Evolutionary conservation across 2,888 invertebrate genomes (phyloP), one percentile per base, ranked within the genome.

Genomic region (Chaetoderma sp.): DNA sequence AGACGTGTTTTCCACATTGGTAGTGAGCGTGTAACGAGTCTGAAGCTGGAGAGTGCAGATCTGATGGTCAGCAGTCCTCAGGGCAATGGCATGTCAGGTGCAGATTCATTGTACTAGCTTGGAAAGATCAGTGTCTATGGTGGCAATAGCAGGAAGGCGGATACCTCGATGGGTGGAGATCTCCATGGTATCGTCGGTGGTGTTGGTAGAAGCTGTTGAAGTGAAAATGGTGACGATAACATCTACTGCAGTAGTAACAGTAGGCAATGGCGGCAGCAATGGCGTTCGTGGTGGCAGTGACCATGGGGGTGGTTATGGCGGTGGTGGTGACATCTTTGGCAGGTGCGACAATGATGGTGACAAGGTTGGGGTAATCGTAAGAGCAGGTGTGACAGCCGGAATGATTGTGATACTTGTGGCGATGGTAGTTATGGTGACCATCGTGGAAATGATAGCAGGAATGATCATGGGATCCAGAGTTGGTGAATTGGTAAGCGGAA

Each of bases 381-480:
- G 39, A 39, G 10, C 13, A 39, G 10, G 39, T 13, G 10, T 10
- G 39, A 13, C 13, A 39, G 10, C 13, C 10, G 10, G 39, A 39
- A 13, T 10, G 39, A 13, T 10, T 10, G n/a, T 39, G 39, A 13
- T 57, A 57, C 18, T 52, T 54, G 50, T 57, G 28, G 50, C 52
- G 28, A 28, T 57, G 28, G 50, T 57, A 57, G 50, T 57, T 25
- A 28, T 57, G 28, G 57, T 52, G 28, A 28, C 52, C n/a, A 28
- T 57, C 16, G 50, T 52, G 28, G 57, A 16, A 57, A n/a, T 28
- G 18, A n/a, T 57, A 25, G 54, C 28, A 16, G n/a, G 49, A 52
- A 28, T 57, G 28, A 39, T 56, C 25, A 28, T 57, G 28, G 50
- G 49, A 52, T 18, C 52, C 49, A 50, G 49, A 52, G 50, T 57